Evolutionary conservation across 2,113 vertebrate genomes (phyloP).

Genomic region (Pimephales promelas): DNA sequence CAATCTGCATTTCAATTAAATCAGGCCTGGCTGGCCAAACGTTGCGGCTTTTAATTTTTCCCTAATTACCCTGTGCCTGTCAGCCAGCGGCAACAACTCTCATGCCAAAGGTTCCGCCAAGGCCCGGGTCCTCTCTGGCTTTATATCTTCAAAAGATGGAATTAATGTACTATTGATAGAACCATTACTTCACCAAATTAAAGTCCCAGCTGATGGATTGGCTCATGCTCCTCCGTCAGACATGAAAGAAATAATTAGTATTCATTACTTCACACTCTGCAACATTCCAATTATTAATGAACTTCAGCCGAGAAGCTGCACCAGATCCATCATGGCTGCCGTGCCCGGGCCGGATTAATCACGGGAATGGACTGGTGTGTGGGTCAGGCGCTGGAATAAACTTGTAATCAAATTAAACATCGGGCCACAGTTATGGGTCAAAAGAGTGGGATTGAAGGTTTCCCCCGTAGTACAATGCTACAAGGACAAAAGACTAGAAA

Average conservation of each 20-base stretch:
- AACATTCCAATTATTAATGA: conserved; percentile 99
- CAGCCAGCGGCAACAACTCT: conserved; percentile 84
- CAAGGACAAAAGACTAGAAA: conserved; percentile 27
- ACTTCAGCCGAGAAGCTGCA: conserved; percentile 91
- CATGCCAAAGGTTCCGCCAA: conserved; percentile 83
- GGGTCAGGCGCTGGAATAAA: conserved; percentile 77
- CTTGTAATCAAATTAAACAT: conserved; percentile 75
- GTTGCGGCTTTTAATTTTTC: conserved; percentile 92
- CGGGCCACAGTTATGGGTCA: conserved; percentile 69
- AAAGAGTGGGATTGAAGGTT: conserved; percentile 58
- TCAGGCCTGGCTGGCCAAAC: conserved; percentile 85
- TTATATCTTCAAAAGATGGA: conserved; percentile 98
- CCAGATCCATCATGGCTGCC: conserved; percentile 90
- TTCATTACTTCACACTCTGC: conserved; percentile 99
- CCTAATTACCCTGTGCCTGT: conserved; percentile 91
- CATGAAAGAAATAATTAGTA: conserved; percentile 99
- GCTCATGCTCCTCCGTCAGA: conserved; percentile 92
- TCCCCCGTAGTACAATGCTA: conserved; percentile 9
- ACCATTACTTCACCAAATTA: conserved; percentile 99
- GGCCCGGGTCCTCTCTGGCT: conserved; percentile 89
- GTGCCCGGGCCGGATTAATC: conserved; percentile 84
- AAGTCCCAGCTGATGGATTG: conserved; percentile 98
- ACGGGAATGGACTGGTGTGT: conserved; percentile 76
- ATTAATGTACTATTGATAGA: conserved; percentile 99
- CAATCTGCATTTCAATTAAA: conserved; percentile 93